Percentiles rank a stretch among this genome's conserved stretches.
Conservation (phyloP, 2,888 invertebrate species). For the Neoascia interrupta region DNA sequence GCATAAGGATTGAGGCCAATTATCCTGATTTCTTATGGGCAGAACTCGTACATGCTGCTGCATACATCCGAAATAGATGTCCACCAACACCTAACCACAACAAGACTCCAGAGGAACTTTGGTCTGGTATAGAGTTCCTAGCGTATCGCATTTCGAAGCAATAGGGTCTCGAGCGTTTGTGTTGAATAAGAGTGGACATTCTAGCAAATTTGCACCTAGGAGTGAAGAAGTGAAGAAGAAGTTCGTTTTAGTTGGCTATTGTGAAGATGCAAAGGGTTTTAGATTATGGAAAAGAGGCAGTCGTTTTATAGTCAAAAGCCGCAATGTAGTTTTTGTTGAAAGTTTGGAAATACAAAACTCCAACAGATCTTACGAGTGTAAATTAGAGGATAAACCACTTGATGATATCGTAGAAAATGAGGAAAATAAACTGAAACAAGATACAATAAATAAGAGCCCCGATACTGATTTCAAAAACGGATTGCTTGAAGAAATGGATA, state of each 20-base stretch:
- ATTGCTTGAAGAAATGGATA: neutral
- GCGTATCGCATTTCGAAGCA: constrained; percentile 1
- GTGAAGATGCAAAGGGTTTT: constrained; percentile 34
- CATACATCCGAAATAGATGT: constrained; percentile 12
- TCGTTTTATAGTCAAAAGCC: constrained; percentile 5
- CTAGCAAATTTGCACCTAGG: neutral
- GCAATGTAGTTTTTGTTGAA: constrained; percentile 23
- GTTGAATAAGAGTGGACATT: neutral
- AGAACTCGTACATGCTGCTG: neutral
- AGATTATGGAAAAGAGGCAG: constrained; percentile 28
- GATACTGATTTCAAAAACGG: too few species aligned
- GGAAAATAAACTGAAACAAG: too few species aligned
- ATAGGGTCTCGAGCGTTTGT: constrained; percentile 8
- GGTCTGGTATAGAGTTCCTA: constrained; percentile 7
- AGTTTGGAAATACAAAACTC: too few species aligned
- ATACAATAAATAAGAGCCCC: too few species aligned
- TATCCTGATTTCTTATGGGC: constrained; percentile 11
- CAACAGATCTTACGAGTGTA: too few species aligned
- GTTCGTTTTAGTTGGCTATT: constrained; percentile 27
- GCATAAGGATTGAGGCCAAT: neutral
- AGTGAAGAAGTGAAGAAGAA: constrained; percentile 10
- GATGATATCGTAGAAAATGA: too few species aligned
- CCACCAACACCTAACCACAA: constrained; percentile 9
- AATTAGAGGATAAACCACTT: too few species aligned
- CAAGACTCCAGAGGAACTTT: constrained; percentile 20